Evolutionary conservation across 2,797 vertebrate species (phyloP).

Genomic region (Saguinus oedipus): DNA sequence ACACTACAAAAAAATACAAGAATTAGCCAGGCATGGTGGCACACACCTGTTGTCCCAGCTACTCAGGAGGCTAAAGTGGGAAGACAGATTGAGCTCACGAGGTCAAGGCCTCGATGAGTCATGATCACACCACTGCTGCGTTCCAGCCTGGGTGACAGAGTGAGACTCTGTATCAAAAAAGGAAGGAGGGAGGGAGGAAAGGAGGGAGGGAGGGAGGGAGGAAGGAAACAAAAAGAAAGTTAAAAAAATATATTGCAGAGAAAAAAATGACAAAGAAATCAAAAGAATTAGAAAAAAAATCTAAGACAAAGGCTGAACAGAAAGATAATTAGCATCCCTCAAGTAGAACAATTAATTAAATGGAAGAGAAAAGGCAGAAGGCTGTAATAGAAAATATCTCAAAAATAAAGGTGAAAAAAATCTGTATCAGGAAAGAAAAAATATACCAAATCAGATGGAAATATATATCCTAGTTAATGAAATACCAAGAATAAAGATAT

Average conservation of each 20-base stretch:
- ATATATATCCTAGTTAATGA: background rate
- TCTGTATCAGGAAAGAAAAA: background rate
- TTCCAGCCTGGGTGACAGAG: too few relatives aligned
- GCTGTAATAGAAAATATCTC: background rate
- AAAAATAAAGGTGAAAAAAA: background rate
- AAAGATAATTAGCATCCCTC: background rate
- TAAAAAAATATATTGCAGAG: too few relatives aligned
- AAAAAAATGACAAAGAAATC: background rate
- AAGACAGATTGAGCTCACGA: too few relatives aligned
- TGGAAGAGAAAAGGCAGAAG: background rate
- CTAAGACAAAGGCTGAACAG: background rate
- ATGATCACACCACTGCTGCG: too few relatives aligned
- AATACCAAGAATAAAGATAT: background rate
- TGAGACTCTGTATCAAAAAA: too few relatives aligned
- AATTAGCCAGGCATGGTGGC: too few relatives aligned
- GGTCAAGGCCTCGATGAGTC: too few relatives aligned
- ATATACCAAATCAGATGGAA: background rate
- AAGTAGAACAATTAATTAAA: background rate
- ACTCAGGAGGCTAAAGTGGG: too few relatives aligned
- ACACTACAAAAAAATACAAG: too few relatives aligned
- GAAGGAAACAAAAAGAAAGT: background rate
- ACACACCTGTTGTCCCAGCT: too few relatives aligned
- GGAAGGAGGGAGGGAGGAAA: too few relatives aligned
- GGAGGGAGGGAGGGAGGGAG: background rate
- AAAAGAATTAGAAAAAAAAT: background rate